Evolutionary conservation across 2,797 vertebrate genomes (phyloP).

Genomic region (Melanotaenia nigrans): DNA sequence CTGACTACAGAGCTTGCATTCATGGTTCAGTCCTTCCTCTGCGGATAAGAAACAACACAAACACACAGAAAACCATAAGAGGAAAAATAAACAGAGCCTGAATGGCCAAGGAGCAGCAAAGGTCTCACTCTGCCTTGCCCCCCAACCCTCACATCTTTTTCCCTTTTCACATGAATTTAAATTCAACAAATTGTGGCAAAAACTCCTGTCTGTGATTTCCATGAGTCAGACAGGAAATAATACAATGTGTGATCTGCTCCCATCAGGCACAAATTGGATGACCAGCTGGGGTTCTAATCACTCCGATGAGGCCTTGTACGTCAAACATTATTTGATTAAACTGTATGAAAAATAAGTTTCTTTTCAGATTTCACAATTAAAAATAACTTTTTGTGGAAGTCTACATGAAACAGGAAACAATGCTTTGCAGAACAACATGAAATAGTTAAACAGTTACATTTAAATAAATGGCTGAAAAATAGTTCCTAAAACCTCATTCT

Average conservation of each 20-base stretch:
- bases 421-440: slow-evolving; percentile 23
- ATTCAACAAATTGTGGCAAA: slow-evolving; percentile 51
- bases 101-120: slow-evolving; percentile 29
- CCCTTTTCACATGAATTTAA: slow-evolving; percentile 41
- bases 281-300: slow-evolving; percentile 65
- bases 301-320: slow-evolving; percentile 58
- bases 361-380: slow-evolving; percentile 39
- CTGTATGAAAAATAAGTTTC: slow-evolving; percentile 40
- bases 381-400: slow-evolving; percentile 16
- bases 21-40: slow-evolving; percentile 99
- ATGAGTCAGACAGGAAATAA: slow-evolving; percentile 61
- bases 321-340: slow-evolving; percentile 60
- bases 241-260: slow-evolving; percentile 68
- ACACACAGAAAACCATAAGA: slow-evolving; percentile 60
- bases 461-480: slow-evolving; percentile 2
- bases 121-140: slow-evolving; percentile 41
- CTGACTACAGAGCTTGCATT: slow-evolving; percentile 98
- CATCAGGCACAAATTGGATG: slow-evolving; percentile 73
- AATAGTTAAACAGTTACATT: slow-evolving; percentile 22
- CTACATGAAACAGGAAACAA: slow-evolving; percentile 15
- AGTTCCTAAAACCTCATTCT: slow-evolving; percentile 5
- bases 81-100: slow-evolving; percentile 58
- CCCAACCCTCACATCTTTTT: neutral
- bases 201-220: slow-evolving; percentile 66
- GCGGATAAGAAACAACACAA: slow-evolving; percentile 65